These are phyloP conservation scores for Onthophagus taurus DNA, from an alignment of 1,140 invertebrate genomes.

Conservation along the genomic window DNA sequence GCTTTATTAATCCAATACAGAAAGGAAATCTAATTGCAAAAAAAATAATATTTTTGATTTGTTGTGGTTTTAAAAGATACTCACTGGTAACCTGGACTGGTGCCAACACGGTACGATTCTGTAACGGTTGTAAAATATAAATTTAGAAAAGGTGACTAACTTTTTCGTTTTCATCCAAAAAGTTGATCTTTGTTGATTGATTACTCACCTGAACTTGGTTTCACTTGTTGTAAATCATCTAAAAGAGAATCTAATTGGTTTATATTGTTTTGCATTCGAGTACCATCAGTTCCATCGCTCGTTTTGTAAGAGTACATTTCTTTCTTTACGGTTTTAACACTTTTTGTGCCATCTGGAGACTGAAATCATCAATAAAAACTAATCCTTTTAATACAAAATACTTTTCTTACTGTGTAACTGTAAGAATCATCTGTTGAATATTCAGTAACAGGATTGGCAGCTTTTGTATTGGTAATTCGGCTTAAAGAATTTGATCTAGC, in stretches of 20 bases:
- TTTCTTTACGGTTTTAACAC: conserved; percentile 30
- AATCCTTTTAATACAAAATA: neutral
- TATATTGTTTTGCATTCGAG: conserved; percentile 40
- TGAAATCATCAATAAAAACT: conserved; percentile 18
- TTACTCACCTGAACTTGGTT: conserved; percentile 11
- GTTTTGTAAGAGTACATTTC: conserved; percentile 32
- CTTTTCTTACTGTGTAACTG: conserved; percentile 30
- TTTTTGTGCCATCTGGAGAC: conserved; percentile 32
- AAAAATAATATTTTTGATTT: no score
- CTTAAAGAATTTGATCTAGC: conserved; percentile 27
- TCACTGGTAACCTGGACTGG: neutral
- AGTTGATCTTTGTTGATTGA: no score
- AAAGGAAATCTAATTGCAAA: no score
- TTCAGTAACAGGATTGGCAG: conserved; percentile 32
- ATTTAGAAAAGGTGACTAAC: conserved; percentile 7
- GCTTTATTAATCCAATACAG: no score
- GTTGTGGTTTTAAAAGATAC: no score
- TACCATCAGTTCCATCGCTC: conserved; percentile 18
- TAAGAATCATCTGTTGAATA: conserved; percentile 33
- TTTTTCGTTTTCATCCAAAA: neutral
- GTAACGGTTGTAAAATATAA: conserved; percentile 25
- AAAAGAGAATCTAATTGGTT: conserved; percentile 45
- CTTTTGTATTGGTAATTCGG: conserved; percentile 25
- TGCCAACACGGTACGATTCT: conserved; percentile 22
- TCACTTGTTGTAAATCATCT: conserved; percentile 44